These are phyloP conservation scores for Cylindroiulus punctatus DNA, from an alignment of 2,888 invertebrate species.

Conservation along the genomic window DNA sequence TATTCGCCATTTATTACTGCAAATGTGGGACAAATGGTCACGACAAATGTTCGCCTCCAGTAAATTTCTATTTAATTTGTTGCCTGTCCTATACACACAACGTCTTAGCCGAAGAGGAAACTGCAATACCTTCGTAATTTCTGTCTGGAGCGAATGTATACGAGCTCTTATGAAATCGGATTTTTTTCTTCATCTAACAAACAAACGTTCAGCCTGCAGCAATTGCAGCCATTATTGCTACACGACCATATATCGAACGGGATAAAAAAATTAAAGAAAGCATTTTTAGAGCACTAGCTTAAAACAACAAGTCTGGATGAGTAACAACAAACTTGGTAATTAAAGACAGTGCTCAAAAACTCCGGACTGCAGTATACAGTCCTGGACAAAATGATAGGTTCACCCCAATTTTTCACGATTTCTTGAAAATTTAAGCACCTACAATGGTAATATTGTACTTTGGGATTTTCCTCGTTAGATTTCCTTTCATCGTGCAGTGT, in stretches of 20 bases:
- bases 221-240: neutral
- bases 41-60: constrained; percentile 41
- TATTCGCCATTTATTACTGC: constrained; percentile 20
- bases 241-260: neutral
- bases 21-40: constrained; percentile 43
- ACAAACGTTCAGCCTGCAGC: neutral
- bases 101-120: neutral
- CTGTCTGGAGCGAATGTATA: neutral
- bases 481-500: too few relatives aligned
- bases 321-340: neutral
- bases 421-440: too few relatives aligned
- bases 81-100: constrained; percentile 15
- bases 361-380: too few relatives aligned
- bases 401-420: too few relatives aligned
- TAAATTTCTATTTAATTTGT: constrained; percentile 40
- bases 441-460: too few relatives aligned
- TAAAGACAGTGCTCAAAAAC: neutral
- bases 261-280: neutral
- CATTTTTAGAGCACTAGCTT: neutral
- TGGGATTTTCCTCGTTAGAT: too few relatives aligned
- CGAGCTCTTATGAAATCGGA: neutral
- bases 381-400: neutral
- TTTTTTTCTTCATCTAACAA: neutral
- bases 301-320: neutral
- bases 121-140: constrained; percentile 22